These are phyloP conservation scores for Pelosia muscerda DNA, from an alignment of 2,888 invertebrate species.

Conservation along the genomic window DNA sequence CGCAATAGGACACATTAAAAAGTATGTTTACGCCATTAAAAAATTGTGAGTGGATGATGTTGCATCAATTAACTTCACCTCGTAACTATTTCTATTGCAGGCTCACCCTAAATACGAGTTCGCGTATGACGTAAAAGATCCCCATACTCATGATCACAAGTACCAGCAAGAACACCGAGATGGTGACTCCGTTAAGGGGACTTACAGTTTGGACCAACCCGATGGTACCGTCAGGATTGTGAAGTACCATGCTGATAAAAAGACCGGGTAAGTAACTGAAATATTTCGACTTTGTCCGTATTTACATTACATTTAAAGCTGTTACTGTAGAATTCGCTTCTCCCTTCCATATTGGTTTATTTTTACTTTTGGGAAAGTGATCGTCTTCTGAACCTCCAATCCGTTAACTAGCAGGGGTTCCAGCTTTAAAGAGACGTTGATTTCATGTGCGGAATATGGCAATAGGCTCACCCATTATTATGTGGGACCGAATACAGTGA, in stretches of 20 bases:
- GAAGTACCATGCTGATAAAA: conserved; percentile 72
- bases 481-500: too few relatives aligned
- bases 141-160: conserved; percentile 77
- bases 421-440: too few relatives aligned
- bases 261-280: conserved; percentile 28
- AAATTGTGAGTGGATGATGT: background rate
- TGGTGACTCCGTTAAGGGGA: conserved; percentile 70
- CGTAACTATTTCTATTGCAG: conserved; percentile 26
- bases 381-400: too few relatives aligned
- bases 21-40: background rate
- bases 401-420: too few relatives aligned
- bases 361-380: too few relatives aligned
- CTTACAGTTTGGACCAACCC: conserved; percentile 76
- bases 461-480: too few relatives aligned
- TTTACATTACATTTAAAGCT: too few relatives aligned
- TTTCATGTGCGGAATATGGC: too few relatives aligned
- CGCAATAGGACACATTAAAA: too few relatives aligned
- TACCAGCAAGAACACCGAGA: conserved; percentile 65
- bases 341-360: too few relatives aligned
- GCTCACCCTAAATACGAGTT: conserved; percentile 75
- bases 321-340: too few relatives aligned
- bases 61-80: background rate
- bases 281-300: too few relatives aligned
- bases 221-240: conserved; percentile 77
- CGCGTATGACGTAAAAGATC: conserved; percentile 77